Evolutionary conservation across 1,140 invertebrate genomes (phyloP), one percentile per base, ranked within the genome.

Genomic region (Vanessa atalanta): DNA sequence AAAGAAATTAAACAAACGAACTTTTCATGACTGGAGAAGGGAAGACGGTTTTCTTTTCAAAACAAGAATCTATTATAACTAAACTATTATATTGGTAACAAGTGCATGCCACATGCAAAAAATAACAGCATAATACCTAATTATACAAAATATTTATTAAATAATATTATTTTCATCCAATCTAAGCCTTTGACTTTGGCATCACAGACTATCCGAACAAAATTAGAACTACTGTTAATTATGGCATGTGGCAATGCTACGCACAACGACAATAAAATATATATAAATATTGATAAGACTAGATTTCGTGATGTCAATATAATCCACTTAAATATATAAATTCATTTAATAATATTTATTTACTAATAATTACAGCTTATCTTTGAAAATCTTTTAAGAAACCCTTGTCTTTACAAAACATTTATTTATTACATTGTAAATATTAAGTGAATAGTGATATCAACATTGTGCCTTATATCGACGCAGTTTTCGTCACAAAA

Each of bases 391-490:
- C 37, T 60, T 60, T 5, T 26, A 60, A 3, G 15, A 13, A 26
- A 26, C 55, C 11, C 23, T 60, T 61, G 31, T 26, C 31, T 37
- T 37, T 61, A 57, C 23, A 57, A 57, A 57, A 1, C 2, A 12
- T 61, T 61, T 61, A 61, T 61, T 26, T 70, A 57, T 67, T 64
- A 70, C 64, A 64, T 69, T 76, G 76, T 77, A 77, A 77, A 74
- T 77, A 74, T 71, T 77, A 74, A 77, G 68, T 60, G 60, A 50
- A 65, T 47, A 65, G 76, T 77, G 76, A 77, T 77, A 71, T 61
- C 65, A 74, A 72, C 57, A 57, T 66, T 72, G 74, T 79, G 77
- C 77, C 77, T 79, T 76, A 75, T 72, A 66, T 61, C 51, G 50
- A 72, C 51, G 61, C 48, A 53, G 61, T 47, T 51, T 64, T 64